Evolutionary conservation across 2,113 vertebrate species (phyloP).

Genomic region (Tiliqua scincoides): DNA sequence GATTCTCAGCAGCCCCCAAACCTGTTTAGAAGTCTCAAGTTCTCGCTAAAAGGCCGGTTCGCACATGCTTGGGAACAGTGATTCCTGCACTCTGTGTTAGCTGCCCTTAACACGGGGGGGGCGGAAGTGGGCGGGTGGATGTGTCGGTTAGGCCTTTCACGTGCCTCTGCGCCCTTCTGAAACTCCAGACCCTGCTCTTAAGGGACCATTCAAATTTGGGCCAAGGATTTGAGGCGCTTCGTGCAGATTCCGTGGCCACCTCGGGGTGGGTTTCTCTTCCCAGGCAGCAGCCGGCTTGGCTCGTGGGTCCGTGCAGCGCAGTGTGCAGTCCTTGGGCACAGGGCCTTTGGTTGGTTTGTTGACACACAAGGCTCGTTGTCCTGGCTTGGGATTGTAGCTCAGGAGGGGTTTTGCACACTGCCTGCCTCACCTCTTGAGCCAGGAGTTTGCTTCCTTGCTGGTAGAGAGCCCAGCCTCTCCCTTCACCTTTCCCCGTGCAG

Average conservation of each 20-base stretch:
- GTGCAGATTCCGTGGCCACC: neutral
- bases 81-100: too few species aligned
- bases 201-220: slow-evolving; percentile 33
- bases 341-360: too few species aligned
- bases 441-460: neutral
- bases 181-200: slow-evolving; percentile 28
- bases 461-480: neutral
- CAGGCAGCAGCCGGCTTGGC: neutral
- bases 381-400: neutral
- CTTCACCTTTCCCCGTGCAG: neutral
- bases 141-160: too few species aligned
- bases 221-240: slow-evolving; percentile 24
- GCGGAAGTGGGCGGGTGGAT: too few species aligned
- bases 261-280: neutral
- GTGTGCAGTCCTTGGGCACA: neutral
- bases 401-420: neutral
- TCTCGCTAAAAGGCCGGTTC: neutral
- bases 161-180: slow-evolving; percentile 20
- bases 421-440: too few species aligned
- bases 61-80: too few species aligned
- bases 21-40: slow-evolving; percentile 34
- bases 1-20: neutral
- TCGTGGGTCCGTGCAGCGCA: neutral
- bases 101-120: too few species aligned
- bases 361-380: neutral